Conservation (phyloP, 2,888 invertebrate species). For the Diloba caeruleocephala region DNA sequence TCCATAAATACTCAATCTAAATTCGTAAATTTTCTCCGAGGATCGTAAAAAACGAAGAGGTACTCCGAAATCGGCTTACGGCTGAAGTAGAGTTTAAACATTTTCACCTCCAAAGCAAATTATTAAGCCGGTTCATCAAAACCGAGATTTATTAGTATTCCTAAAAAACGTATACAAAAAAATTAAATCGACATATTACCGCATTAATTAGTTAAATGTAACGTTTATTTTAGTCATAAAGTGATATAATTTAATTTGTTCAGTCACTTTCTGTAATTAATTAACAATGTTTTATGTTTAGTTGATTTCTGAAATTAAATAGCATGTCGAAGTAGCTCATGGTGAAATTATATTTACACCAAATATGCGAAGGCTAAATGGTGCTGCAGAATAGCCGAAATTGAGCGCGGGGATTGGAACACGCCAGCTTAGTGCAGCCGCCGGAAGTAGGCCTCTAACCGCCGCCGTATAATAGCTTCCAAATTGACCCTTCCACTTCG, state of each 20-base stretch:
- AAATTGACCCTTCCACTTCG: constrained; percentile 85
- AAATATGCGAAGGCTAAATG: constrained; percentile 72
- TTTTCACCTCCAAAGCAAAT: constrained; percentile 68
- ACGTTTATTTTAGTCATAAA: no score
- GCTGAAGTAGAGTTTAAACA: constrained; percentile 69
- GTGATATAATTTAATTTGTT: no score
- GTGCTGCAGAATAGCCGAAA: constrained; percentile 82
- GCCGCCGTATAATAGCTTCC: constrained; percentile 86
- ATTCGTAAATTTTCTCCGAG: constrained; percentile 79
- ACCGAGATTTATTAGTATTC: constrained; percentile 19
- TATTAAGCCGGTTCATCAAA: constrained; percentile 49
- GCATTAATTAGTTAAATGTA: no score
- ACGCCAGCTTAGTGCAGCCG: constrained; percentile 86
- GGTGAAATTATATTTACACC: constrained; percentile 61
- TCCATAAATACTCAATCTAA: constrained; percentile 84
- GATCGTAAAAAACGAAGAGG: constrained; percentile 77
- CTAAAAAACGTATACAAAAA: no score
- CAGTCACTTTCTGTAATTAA: no score
- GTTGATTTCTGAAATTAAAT: constrained; percentile 10
- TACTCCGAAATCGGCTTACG: constrained; percentile 78
- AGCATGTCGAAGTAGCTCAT: constrained; percentile 47
- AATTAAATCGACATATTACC: no score
- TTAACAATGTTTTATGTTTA: constrained; percentile 13
- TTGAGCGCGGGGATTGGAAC: constrained; percentile 84
- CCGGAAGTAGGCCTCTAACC: constrained; percentile 88